Conservation (phyloP, 2,797 vertebrate genomes). For the Forpus xanthops region DNA sequence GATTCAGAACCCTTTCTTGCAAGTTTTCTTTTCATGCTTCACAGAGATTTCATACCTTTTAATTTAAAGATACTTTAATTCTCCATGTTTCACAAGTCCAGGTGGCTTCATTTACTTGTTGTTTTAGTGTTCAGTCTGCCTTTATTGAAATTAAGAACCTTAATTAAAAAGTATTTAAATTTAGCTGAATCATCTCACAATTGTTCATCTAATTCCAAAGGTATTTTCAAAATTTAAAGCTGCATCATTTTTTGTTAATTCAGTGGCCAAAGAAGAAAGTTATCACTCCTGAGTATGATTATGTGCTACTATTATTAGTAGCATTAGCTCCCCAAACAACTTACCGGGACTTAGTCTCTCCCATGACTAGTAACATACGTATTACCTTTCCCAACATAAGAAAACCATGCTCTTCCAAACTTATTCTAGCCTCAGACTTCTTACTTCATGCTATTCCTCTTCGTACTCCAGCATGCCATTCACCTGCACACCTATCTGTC, state of each 20-base stretch:
- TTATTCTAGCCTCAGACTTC: background rate
- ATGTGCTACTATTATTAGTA: background rate
- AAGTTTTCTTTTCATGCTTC: background rate
- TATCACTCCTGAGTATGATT: background rate
- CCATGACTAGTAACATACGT: background rate
- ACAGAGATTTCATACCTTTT: constrained; percentile 31
- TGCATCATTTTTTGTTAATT: constrained; percentile 10
- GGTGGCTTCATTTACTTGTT: background rate
- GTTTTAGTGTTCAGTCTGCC: background rate
- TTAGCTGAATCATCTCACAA: constrained; percentile 31
- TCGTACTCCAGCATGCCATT: background rate
- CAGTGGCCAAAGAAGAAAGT: constrained; percentile 14
- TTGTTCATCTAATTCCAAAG: constrained; percentile 19
- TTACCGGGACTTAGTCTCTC: background rate
- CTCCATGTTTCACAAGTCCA: constrained; percentile 39
- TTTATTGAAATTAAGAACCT: constrained; percentile 31
- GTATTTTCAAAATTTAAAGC: constrained; percentile 44
- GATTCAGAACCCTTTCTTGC: background rate
- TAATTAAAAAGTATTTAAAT: constrained; percentile 33
- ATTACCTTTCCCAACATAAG: background rate
- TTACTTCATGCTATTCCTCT: background rate
- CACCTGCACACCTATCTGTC: background rate
- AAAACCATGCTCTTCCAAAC: background rate
- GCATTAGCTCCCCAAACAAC: background rate
- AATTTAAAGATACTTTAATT: constrained; percentile 25